Base-by-base conservation (phyloP, 2,888 invertebrate genomes). In the Tetheella fluctuosa region DNA sequence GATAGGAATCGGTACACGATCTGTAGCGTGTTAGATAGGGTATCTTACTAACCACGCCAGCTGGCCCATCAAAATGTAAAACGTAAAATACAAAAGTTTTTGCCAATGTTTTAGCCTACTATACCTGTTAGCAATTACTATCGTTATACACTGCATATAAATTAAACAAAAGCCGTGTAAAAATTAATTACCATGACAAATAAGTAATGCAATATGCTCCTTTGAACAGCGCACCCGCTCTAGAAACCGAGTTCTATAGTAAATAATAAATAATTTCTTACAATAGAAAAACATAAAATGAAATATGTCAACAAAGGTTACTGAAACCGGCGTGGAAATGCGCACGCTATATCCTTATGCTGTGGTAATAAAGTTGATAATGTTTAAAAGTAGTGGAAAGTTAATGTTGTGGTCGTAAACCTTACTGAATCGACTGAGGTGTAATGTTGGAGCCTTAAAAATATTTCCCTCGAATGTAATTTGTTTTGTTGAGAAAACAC, bases 211-310 rank as follows among this genome's bases (percentile, higher is more conserved):
- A 63, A 54, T 64, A 52, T 57, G n/a, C 58, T 48, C 42, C 63
- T 64, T 56, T 61, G 60, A 23, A 54, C 54, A 39, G 62, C 25
- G 54, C n/a, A 60, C 71, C 65, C 64, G 67, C 58, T 39, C 20
- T 28, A 48, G 61, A 62, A 61, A 61, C 60, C 52, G 55, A 55
- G n/a, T 12, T 59, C 59, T 58, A 63, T 37, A 59, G 63, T 60
- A 64, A 67, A 69, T 65, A 76, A 76, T 79, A 79, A 80, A 79
- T 72, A 79, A 73, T 73, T 76, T 74, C 48, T 48, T 80, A 84
- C 85, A 86, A 85, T 85, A 83, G 85, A 79, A 85, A 82, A 85
- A 82, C 80, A 85, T 84, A 80, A 85, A 80, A 70, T 72, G 71
- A 73, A 80, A 84, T 84, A 86, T 83, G 83, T 86, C 85, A 86